Base-by-base conservation (phyloP, 2,113 vertebrate genomes). In the Aythya baeri region DNA sequence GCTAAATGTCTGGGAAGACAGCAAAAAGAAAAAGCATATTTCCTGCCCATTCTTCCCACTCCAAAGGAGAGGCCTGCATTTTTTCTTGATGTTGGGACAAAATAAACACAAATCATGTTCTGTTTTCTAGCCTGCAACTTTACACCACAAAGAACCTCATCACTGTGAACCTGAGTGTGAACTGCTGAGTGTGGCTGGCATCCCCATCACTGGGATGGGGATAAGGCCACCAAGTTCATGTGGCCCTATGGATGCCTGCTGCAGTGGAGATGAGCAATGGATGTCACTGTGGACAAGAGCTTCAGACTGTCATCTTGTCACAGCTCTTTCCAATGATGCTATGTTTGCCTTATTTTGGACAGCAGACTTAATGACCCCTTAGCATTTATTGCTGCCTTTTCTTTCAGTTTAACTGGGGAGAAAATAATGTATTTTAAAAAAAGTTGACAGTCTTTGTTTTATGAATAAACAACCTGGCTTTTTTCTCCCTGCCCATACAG, bases 71-170 rank as follows among this genome's bases (percentile, higher is more conserved):
- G 3, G 41, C 7, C 5, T 38, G 20, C 73, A 25, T 1, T 50
- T 50, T 86, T 91, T 63, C 49, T 26, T 43, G 54, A 25, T 8
- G 2, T 31, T 77, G 67, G 26, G 15, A 49, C 25, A 26, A 29
- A 27, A 41, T 16, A 54, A 85, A 38, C 29, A 62, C 9, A 27
- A 65, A 14, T 22, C 31, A 5, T 25, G 13, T 21, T 14, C 9
- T 23, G 54, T 43, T 58, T 93, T 73, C 58, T 65, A 44, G 6
- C 32, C 38, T 61, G 61, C 72, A 57, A 75, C 31, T 74, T 84
- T 66, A 9, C 25, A 74, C 25, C 16, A 6, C 0, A 0, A 87
- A 84, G 62, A 71, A 2, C 1, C 8, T n/a, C 67, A 43, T 32
- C 52, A 46, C 54, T 1, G 13, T 3, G 13, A 71, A 55, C 22